Conservation (phyloP, 1,140 invertebrate species). For the Drosophila pachea region DNA sequence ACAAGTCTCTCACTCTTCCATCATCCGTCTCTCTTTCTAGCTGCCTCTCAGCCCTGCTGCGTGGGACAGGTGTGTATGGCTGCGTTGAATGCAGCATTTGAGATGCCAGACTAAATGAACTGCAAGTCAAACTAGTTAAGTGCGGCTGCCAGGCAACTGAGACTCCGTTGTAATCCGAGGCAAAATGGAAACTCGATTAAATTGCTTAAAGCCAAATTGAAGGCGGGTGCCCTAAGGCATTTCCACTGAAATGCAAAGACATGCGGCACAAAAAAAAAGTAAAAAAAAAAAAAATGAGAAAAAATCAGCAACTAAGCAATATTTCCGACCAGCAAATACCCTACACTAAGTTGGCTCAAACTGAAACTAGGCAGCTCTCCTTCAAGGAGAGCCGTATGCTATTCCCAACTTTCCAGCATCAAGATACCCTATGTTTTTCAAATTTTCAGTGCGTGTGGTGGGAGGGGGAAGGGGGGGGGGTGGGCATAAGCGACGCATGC, state of each 20-base stretch:
- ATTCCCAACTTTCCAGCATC: neutral
- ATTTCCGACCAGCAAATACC: neutral
- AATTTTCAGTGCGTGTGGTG: neutral
- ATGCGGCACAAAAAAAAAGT: conserved; percentile 11
- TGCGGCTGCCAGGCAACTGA: conserved; percentile 40
- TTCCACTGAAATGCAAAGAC: conserved; percentile 31
- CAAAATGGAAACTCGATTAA: conserved; percentile 68
- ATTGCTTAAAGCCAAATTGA: conserved; percentile 69
- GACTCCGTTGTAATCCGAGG: conserved; percentile 31
- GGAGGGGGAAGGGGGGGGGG: too few relatives aligned
- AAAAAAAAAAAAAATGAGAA: too few relatives aligned
- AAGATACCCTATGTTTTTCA: neutral
- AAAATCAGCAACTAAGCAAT: neutral
- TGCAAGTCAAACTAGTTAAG: conserved; percentile 72
- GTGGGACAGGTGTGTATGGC: conserved; percentile 7
- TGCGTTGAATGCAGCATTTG: conserved; percentile 29
- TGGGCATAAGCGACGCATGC: conserved; percentile 39
- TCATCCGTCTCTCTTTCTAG: conserved; percentile 2
- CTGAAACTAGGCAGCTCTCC: neutral
- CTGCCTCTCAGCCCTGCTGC: conserved; percentile 4
- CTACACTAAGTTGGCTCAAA: neutral
- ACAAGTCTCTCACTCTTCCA: neutral
- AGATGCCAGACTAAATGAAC: conserved; percentile 67
- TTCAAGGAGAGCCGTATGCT: too few relatives aligned
- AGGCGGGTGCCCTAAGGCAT: conserved; percentile 35